Conservation (phyloP, 2,888 invertebrate species). For the Acanthosepion esculentum region DNA sequence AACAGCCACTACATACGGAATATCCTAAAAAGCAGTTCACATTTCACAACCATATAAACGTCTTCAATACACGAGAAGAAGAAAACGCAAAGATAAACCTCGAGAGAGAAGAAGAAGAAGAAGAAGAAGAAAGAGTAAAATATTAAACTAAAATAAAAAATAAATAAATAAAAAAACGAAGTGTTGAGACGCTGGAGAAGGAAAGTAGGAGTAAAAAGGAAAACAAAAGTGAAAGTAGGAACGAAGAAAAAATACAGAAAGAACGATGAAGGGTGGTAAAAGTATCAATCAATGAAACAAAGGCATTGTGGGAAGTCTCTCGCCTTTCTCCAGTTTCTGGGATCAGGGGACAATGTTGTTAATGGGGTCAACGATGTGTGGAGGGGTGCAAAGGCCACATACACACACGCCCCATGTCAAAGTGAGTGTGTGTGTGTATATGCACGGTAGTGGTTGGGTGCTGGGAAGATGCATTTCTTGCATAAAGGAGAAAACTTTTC, state of each 20-base stretch:
- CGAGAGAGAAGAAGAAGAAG: not conserved
- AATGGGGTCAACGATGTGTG: conserved; percentile 15
- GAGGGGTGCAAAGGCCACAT: conserved; percentile 10
- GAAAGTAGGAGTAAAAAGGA: not conserved
- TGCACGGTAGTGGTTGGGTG: not conserved
- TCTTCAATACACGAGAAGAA: not conserved
- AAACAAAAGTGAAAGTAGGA: not conserved
- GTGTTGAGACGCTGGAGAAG: not conserved
- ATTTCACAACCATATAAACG: not conserved
- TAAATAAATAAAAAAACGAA: not conserved
- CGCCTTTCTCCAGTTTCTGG: conserved; percentile 4
- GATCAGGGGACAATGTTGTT: conserved; percentile 33
- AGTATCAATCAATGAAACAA: not conserved
- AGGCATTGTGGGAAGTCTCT: conserved; percentile 33
- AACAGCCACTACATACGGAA: not conserved
- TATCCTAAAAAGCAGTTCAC: not conserved
- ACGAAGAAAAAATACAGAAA: not conserved
- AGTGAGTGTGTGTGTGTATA: not conserved
- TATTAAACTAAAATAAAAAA: not conserved
- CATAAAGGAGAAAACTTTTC: not conserved
- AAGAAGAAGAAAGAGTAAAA: not conserved
- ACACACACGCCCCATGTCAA: conserved; percentile 25
- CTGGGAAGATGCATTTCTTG: not conserved
- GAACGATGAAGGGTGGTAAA: not conserved
- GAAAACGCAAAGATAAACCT: not conserved